Evolutionary conservation across 2,888 invertebrate species (phyloP).

Genomic region (Drosophila multiciliata): DNA sequence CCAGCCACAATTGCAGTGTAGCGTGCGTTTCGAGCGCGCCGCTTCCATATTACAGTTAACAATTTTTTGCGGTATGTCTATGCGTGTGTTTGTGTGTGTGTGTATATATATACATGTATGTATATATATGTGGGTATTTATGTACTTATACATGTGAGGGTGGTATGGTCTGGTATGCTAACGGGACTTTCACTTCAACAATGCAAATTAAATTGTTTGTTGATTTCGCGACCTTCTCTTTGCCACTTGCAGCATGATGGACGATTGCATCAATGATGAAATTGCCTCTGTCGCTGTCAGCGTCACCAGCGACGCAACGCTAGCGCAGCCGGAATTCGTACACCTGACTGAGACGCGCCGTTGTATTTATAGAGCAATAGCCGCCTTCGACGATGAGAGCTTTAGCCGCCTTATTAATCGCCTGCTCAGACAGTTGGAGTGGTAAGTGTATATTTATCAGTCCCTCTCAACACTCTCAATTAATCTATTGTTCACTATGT

Average conservation of each 20-base stretch:
- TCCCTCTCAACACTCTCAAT: background rate
- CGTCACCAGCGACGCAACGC: slow-evolving; percentile 16
- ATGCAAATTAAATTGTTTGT: slow-evolving; percentile 13
- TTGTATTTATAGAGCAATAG: slow-evolving; percentile 66
- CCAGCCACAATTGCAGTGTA: slow-evolving; percentile 23
- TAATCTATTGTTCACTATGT: background rate
- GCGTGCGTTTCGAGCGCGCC: slow-evolving; percentile 31
- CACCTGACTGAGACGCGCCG: slow-evolving; percentile 59
- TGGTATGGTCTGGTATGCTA: slow-evolving; percentile 37
- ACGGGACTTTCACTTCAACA: slow-evolving; percentile 56
- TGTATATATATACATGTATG: background rate
- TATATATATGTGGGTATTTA: slow-evolving; percentile 9
- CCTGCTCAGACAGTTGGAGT: slow-evolving; percentile 59
- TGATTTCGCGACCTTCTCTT: slow-evolving; percentile 32
- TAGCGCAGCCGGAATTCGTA: slow-evolving; percentile 53
- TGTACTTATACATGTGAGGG: slow-evolving; percentile 1
- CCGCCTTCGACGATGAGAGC: slow-evolving; percentile 61
- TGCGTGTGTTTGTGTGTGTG: slow-evolving; percentile 5
- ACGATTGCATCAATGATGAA: slow-evolving; percentile 44
- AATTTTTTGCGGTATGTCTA: slow-evolving; percentile 46
- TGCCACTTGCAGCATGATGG: slow-evolving; percentile 49
- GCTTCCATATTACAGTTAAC: slow-evolving; percentile 32
- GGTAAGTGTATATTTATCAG: slow-evolving; percentile 36
- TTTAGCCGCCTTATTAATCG: slow-evolving; percentile 56
- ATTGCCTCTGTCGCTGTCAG: slow-evolving; percentile 9